Base-by-base conservation (phyloP, 2,888 invertebrate genomes). In the Thumatha senex region DNA sequence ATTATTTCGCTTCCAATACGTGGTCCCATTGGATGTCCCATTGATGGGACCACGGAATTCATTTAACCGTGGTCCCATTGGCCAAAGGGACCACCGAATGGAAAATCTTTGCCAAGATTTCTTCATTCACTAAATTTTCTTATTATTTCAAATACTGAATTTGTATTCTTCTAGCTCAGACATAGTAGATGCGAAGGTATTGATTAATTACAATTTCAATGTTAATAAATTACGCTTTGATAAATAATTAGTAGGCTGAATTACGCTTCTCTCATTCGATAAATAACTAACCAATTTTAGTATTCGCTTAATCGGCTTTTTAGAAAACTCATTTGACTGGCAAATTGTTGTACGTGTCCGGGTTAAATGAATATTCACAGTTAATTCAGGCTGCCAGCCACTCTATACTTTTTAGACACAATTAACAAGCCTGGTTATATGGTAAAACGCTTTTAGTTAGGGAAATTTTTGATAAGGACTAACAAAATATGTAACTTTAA, bases 241-340 rank as follows among this genome's bases (percentile, higher is more conserved):
- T 57, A 50, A 58, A 61, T 36, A 54, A 46, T 44, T 31, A n/a
- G 34, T 52, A 61, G 52, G 60, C 52, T 46, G 61, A 49, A 55
- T 74, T 72, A 72, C 70, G 70, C 66, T 63, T 66, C 60, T 56
- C 65, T 56, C 63, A 66, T 77, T 76, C 78, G 73, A 81, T 84
- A 84, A 87, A 88, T 89, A 88, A 87, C 88, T 87, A 86, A 82
- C 82, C 75, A 80, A 86, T 82, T 87, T 84, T 85, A 89, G 88
- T 89, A 89, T 86, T 76, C 78, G 89, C 91, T 86, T 88, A 88
- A 87, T 89, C 85, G 81, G 89, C 89, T 85, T 87, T 89, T 90
- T 89, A 90, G 91, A 84, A 84, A 87, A 88, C 84, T 87, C 86
- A 90, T 89, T 89, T 89, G 82, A 84, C 83, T 84, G 81, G 84